Evolutionary conservation across 2,888 invertebrate species (phyloP).

Genomic region (Patella pellucida): DNA sequence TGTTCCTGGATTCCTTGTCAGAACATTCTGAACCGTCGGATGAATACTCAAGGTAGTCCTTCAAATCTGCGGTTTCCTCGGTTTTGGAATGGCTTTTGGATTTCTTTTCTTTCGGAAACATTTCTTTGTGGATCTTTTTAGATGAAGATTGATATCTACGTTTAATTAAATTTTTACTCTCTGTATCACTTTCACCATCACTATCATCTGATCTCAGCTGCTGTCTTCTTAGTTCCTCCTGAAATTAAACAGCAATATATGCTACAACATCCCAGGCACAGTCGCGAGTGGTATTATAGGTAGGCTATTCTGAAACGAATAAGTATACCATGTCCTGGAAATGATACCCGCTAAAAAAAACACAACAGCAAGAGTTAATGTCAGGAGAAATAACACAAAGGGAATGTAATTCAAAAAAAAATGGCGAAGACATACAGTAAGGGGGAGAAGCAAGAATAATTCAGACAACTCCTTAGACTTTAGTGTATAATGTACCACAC

Average conservation of each 20-base stretch:
- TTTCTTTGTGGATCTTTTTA: constrained; percentile 43
- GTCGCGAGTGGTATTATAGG: too few species aligned
- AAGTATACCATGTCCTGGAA: too few species aligned
- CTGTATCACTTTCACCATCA: constrained; percentile 34
- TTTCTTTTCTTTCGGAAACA: constrained; percentile 32
- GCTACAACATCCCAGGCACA: too few species aligned
- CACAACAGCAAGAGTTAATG: too few species aligned
- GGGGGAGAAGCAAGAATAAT: too few species aligned
- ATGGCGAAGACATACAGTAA: too few species aligned
- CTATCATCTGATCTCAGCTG: constrained; percentile 32
- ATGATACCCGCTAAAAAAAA: too few species aligned
- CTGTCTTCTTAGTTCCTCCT: constrained; percentile 36
- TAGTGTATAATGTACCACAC: too few species aligned
- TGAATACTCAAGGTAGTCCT: constrained; percentile 33
- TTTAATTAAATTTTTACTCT: constrained; percentile 41
- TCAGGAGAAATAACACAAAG: too few species aligned
- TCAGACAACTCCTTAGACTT: too few species aligned
- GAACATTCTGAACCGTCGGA: constrained; percentile 39
- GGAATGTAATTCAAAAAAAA: too few species aligned
- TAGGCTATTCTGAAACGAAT: too few species aligned
- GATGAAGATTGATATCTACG: constrained; percentile 40
- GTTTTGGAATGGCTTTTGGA: constrained; percentile 23
- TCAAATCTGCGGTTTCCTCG: constrained; percentile 21
- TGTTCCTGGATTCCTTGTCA: constrained; percentile 26
- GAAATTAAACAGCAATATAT: constrained; percentile 2